A percentile compares a stretch with the other conserved stretches of the same genome.
Evolutionary conservation across 2,888 invertebrate species (phyloP).

Genomic region (Napeogenes inachia): DNA sequence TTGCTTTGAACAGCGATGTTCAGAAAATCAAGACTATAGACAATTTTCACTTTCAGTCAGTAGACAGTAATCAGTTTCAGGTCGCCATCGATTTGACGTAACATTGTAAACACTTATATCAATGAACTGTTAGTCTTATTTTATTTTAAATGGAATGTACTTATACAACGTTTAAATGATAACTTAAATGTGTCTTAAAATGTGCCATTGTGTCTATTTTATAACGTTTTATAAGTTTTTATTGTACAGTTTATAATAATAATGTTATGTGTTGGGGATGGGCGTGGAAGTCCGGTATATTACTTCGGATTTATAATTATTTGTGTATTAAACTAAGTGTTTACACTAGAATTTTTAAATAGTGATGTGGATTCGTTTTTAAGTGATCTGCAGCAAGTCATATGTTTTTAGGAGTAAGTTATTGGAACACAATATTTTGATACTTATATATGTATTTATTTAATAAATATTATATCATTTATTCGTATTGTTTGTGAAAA

Average conservation of each 20-base stretch:
- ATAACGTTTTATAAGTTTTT: constrained; percentile 15
- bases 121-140: constrained; percentile 55
- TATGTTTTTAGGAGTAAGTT: no score
- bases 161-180: constrained; percentile 32
- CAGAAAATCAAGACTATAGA: constrained; percentile 4
- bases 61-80: no score
- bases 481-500: background rate
- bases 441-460: no score
- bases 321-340: no score
- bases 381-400: no score
- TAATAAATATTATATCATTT: no score
- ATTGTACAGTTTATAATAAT: constrained; percentile 22
- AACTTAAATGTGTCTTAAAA: constrained; percentile 46
- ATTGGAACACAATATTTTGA: background rate
- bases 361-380: no score
- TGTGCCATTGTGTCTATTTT: constrained; percentile 30
- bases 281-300: constrained; percentile 45
- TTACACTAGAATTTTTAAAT: no score
- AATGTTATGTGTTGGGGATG: constrained; percentile 32
- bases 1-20: constrained; percentile 5
- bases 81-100: constrained; percentile 36
- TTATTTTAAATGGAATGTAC: constrained; percentile 30
- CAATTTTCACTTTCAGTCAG: constrained; percentile 9
- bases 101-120: constrained; percentile 63
- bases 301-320: background rate